Base-by-base conservation (phyloP, 2,113 vertebrate genomes). In the Nymphicus hollandicus region DNA sequence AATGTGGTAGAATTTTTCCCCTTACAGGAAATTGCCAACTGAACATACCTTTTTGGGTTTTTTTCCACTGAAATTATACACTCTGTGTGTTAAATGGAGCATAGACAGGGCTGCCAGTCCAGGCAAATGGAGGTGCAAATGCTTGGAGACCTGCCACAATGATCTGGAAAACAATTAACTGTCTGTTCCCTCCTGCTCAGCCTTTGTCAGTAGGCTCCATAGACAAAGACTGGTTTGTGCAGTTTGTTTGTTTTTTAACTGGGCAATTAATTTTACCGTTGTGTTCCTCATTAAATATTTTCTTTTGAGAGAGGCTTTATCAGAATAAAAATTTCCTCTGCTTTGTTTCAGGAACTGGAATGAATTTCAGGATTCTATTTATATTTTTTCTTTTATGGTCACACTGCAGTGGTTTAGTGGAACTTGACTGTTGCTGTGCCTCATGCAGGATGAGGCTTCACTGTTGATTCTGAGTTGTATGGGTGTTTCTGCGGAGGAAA, bases 141-240 rank as follows among this genome's bases (percentile, higher is more conserved):
- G 35, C 58, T 94, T 2, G 0, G 46, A 73, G 76, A 81, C 24
- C 70, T 81, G 81, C 74, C 63, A 88, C 77, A 56, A 13, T 35
- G n/a, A 64, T 81, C 71, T 88, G 23, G 78, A 74, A 85, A 86
- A 95, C 93, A 96, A 89, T 86, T 73, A 68, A 68, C 71, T 92
- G 60, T 52, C 84, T 96, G 91, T 96, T 96, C 55, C 65, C 29
- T 88, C 58, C 74, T 60, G 46, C 53, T 88, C 1, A 0, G 71
- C 77, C 60, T 79, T 81, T 95, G 78, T 87, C 63, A 82, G 82
- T 68, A 78, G 77, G 44, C 27, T 0, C 0, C 4, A 41, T 3
- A 80, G 92, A 96, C 89, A 94, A 88, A 91, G 91, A 47, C 31
- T 2, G 0, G 0, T 92, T 88, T 93, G 73, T 96, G 82, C 41